These are phyloP conservation scores for Teleopsis dalmanni DNA, from an alignment of 1,140 invertebrate species.

Conservation along the genomic window DNA sequence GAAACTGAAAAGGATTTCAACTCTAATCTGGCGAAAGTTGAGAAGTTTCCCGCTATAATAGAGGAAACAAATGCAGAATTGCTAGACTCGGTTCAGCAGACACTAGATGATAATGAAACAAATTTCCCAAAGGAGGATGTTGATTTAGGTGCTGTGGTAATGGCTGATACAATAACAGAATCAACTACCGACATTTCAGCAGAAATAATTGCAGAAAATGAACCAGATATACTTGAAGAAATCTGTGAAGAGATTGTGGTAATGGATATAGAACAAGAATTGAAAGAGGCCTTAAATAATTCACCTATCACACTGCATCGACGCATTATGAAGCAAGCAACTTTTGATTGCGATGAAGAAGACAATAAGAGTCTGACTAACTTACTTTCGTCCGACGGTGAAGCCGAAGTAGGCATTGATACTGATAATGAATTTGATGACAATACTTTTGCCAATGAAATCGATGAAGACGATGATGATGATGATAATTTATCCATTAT, in stretches of 20 bases:
- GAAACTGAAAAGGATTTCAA: slow-evolving; percentile 8
- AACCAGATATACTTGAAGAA: slow-evolving; percentile 24
- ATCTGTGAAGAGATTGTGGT: slow-evolving; percentile 38
- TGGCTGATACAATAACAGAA: background rate
- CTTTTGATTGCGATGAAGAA: slow-evolving; percentile 25
- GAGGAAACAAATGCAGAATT: background rate
- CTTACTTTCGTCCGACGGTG: slow-evolving; percentile 33
- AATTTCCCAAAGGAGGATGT: too few relatives aligned
- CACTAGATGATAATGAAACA: too few relatives aligned
- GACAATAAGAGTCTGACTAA: slow-evolving; percentile 35
- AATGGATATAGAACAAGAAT: slow-evolving; percentile 17
- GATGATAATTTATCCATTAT: slow-evolving; percentile 39
- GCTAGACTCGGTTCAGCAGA: too few relatives aligned
- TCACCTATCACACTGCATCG: background rate
- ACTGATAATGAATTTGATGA: background rate
- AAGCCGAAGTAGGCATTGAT: slow-evolving; percentile 24
- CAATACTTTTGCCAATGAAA: background rate
- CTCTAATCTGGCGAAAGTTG: background rate
- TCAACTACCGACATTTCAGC: background rate
- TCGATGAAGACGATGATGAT: slow-evolving; percentile 16
- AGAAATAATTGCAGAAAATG: background rate
- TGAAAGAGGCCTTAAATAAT: background rate
- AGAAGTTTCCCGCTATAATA: background rate
- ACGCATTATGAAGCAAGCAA: slow-evolving; percentile 21
- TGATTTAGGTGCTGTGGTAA: too few relatives aligned